phyloP scores from a whole-genome alignment of 2,113 vertebrate genomes.

The Smithornis capensis region DNA sequence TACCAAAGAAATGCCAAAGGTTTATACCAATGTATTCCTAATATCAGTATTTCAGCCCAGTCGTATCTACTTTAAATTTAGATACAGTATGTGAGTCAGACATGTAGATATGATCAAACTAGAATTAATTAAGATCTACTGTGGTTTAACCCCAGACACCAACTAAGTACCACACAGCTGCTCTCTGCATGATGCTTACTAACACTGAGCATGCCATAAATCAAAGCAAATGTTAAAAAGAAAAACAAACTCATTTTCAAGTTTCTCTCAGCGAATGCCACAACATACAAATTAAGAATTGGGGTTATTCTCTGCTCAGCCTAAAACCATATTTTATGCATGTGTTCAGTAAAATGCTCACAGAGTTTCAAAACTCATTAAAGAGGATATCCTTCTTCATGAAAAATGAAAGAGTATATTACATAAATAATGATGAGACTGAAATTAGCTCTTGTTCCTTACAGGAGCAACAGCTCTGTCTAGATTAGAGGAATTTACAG shows the following conservation, averaged over 20 bases:
- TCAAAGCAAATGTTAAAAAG: conserved; percentile 19
- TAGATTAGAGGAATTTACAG: not conserved
- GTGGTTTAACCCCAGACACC: not conserved
- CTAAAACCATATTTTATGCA: not conserved
- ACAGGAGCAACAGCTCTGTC: not conserved
- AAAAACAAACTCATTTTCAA: conserved; percentile 1
- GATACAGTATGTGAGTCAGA: not conserved
- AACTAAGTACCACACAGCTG: not conserved
- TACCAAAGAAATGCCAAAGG: not conserved
- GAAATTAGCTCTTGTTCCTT: conserved; percentile 37
- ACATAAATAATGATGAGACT: not conserved
- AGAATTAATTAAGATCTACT: not conserved
- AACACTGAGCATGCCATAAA: not conserved
- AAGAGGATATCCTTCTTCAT: conserved; percentile 32
- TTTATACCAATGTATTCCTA: not conserved
- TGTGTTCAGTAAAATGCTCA: conserved; percentile 25
- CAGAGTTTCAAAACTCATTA: conserved; percentile 32
- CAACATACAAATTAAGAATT: not conserved
- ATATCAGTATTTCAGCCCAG: not conserved
- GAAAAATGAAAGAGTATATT: not conserved
- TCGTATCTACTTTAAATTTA: not conserved
- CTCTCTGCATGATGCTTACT: not conserved
- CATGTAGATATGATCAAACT: not conserved
- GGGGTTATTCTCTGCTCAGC: conserved; percentile 5
- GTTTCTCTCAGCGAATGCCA: not conserved